phyloP scores from a whole-genome alignment of 2,113 vertebrate genomes.

The Antigone vipio region DNA sequence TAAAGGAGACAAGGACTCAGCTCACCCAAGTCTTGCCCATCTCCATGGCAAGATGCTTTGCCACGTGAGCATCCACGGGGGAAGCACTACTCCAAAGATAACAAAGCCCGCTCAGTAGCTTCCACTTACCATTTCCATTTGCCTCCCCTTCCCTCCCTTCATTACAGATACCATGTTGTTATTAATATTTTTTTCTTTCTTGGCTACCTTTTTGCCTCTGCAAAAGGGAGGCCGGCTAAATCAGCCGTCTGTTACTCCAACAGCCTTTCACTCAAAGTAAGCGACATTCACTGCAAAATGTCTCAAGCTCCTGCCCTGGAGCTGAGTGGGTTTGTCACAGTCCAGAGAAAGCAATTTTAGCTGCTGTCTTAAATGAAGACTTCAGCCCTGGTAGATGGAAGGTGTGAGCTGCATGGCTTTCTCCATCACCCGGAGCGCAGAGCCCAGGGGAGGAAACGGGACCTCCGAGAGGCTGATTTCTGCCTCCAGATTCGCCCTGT shows the following conservation, averaged over 20 bases:
- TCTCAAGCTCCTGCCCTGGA: not conserved
- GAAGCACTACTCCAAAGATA: not conserved
- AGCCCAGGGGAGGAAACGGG: not conserved
- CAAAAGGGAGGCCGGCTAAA: not conserved
- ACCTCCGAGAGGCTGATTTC: accelerated
- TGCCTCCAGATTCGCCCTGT: not conserved
- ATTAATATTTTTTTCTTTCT: not conserved
- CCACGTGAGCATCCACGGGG: not conserved
- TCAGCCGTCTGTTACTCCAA: not conserved
- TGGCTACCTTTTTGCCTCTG: not conserved
- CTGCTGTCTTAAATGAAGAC: not conserved
- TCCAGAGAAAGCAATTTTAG: not conserved
- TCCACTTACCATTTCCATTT: not conserved
- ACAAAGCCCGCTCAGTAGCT: not conserved
- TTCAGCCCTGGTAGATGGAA: not conserved
- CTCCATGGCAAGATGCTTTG: not conserved
- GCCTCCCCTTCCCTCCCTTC: not conserved
- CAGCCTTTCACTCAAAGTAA: not conserved
- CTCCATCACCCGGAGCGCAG: not conserved
- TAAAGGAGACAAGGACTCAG: not conserved
- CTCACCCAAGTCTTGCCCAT: not conserved
- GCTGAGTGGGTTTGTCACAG: not conserved
- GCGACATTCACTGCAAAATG: not conserved
- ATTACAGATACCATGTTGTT: not conserved
- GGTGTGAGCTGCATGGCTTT: not conserved